phyloP scores from a whole-genome alignment of 2,888 invertebrate genomes.

The Helicoverpa assulta region DNA sequence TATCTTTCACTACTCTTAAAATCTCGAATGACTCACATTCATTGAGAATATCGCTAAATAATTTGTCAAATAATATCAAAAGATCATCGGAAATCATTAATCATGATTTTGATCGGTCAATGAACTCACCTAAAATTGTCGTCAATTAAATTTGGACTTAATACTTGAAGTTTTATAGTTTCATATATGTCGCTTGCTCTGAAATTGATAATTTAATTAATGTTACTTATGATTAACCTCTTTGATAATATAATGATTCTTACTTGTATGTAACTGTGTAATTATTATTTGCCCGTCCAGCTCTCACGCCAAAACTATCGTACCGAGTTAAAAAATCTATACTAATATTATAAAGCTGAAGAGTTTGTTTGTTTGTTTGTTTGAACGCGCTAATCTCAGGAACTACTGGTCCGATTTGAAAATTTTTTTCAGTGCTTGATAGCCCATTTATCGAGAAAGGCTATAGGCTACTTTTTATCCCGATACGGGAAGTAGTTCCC shows the following conservation, averaged over 20 bases:
- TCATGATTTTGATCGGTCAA: slow-evolving; percentile 38
- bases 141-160: slow-evolving; percentile 19
- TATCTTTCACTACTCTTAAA: background rate
- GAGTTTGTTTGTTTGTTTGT: no score
- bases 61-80: slow-evolving; percentile 10
- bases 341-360: no score
- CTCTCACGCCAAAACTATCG: background rate
- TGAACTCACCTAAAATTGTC: slow-evolving; percentile 41
- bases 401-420: no score
- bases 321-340: no score
- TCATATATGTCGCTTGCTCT: slow-evolving; percentile 14
- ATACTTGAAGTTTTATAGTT: background rate
- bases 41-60: slow-evolving; percentile 6
- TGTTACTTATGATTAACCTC: slow-evolving; percentile 19
- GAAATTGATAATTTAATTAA: slow-evolving; percentile 6
- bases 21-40: background rate
- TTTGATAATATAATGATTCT: slow-evolving; percentile 24
- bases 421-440: no score
- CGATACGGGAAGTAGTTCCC: no score
- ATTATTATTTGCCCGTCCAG: background rate
- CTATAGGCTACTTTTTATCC: no score
- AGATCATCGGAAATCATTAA: slow-evolving; percentile 30
- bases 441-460: no score
- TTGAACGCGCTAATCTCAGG: no score
- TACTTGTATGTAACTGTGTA: background rate